Conservation (phyloP, 2,797 vertebrate species). For the Lacerta viridis region DNA sequence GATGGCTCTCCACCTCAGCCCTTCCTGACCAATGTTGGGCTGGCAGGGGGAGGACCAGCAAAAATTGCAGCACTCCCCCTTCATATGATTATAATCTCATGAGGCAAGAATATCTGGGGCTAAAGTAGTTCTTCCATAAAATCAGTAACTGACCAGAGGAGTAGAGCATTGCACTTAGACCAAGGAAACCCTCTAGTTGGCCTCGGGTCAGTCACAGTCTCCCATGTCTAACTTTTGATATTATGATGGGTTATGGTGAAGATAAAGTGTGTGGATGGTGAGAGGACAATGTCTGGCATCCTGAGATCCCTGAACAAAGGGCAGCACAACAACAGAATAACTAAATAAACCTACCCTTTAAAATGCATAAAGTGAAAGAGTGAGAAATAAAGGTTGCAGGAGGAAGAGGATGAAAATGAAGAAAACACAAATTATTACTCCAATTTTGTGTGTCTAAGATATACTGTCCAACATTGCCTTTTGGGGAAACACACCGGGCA, state of each 20-base stretch:
- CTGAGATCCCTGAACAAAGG: background rate
- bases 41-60: too few species aligned
- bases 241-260: background rate
- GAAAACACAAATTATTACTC: background rate
- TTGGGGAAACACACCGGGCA: background rate
- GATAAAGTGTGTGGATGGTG: too few species aligned
- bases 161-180: background rate
- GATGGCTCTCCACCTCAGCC: too few species aligned
- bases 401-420: background rate
- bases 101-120: too few species aligned
- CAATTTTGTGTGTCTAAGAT: background rate
- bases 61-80: too few species aligned
- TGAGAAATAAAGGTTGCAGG: conserved; percentile 11
- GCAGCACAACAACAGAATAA: background rate
- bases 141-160: background rate
- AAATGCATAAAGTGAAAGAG: conserved; percentile 32
- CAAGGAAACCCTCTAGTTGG: background rate
- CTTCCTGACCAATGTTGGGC: too few species aligned
- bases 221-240: background rate
- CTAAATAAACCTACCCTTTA: conserved; percentile 7
- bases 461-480: background rate
- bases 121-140: background rate
- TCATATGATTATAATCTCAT: too few species aligned
- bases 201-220: background rate
- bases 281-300: background rate